Conservation (phyloP, 2,888 invertebrate genomes). For the Taphrorychus bicolor region DNA sequence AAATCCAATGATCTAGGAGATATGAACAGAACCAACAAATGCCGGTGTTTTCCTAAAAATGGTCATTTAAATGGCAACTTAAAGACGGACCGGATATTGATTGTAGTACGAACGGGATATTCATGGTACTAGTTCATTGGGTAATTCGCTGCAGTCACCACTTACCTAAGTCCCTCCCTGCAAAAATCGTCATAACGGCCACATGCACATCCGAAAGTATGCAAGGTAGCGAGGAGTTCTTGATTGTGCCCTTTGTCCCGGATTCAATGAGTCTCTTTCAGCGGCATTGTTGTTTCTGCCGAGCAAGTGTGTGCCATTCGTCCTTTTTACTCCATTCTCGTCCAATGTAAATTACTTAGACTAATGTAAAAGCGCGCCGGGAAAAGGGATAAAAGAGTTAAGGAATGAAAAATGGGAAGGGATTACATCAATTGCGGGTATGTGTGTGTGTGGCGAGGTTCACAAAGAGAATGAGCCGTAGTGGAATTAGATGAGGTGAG, state of each 20-base stretch:
- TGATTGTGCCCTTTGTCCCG: slow-evolving; percentile 37
- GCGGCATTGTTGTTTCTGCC: slow-evolving; percentile 36
- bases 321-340: slow-evolving; percentile 28
- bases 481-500: too few species aligned
- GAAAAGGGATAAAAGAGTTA: slow-evolving; percentile 11
- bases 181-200: slow-evolving; percentile 18
- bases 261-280: slow-evolving; percentile 38
- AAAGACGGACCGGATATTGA: too few species aligned
- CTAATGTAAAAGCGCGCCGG: slow-evolving; percentile 21
- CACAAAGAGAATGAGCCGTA: too few species aligned
- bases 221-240: slow-evolving; percentile 30
- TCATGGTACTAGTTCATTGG: too few species aligned
- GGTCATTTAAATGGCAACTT: too few species aligned
- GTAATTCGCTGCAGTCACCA: too few species aligned
- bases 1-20: too few species aligned
- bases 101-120: too few species aligned
- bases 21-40: too few species aligned
- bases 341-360: slow-evolving; percentile 33
- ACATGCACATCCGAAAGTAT: slow-evolving; percentile 18
- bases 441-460: background rate
- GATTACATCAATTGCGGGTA: background rate
- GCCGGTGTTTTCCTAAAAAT: too few species aligned
- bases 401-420: slow-evolving; percentile 12
- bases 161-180: background rate
- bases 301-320: slow-evolving; percentile 35